Evolutionary conservation across 2,797 vertebrate species (phyloP).

Genomic region (Alfaro cultratus): DNA sequence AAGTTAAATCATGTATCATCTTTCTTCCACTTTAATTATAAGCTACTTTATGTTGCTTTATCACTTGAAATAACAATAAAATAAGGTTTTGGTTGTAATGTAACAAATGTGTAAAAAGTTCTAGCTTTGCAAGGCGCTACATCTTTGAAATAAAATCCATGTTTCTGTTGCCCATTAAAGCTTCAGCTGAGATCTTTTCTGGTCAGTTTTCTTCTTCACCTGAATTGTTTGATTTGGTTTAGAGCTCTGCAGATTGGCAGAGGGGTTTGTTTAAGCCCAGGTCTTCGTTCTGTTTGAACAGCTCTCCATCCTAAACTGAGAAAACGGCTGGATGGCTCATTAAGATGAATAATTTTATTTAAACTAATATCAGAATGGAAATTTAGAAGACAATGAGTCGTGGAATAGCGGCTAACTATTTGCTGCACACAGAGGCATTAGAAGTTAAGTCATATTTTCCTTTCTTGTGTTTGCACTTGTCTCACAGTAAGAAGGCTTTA

Average conservation of each 20-base stretch:
- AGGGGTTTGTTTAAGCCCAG: background rate
- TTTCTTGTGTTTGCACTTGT: constrained; percentile 9
- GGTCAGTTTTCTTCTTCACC: background rate
- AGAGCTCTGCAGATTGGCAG: background rate
- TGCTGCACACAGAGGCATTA: background rate
- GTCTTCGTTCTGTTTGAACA: constrained; percentile 25
- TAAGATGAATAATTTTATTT: constrained; percentile 29
- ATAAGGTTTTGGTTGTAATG: background rate
- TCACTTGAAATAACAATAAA: background rate
- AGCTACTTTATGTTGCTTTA: background rate
- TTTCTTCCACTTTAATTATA: background rate
- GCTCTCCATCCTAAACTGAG: constrained; percentile 19
- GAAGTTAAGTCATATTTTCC: background rate
- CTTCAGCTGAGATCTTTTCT: background rate
- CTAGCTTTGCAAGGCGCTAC: background rate
- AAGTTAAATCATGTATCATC: background rate
- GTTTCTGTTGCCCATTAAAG: background rate
- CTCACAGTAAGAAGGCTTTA: constrained; percentile 7
- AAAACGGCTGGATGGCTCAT: constrained; percentile 22
- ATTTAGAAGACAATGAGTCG: background rate
- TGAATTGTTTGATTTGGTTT: constrained; percentile 3
- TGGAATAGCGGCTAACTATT: background rate
- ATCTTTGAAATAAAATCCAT: background rate
- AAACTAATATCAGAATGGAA: constrained; percentile 16
- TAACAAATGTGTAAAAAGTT: background rate